Evolutionary conservation across 2,113 vertebrate genomes (phyloP).

Genomic region (Nibea coibor): DNA sequence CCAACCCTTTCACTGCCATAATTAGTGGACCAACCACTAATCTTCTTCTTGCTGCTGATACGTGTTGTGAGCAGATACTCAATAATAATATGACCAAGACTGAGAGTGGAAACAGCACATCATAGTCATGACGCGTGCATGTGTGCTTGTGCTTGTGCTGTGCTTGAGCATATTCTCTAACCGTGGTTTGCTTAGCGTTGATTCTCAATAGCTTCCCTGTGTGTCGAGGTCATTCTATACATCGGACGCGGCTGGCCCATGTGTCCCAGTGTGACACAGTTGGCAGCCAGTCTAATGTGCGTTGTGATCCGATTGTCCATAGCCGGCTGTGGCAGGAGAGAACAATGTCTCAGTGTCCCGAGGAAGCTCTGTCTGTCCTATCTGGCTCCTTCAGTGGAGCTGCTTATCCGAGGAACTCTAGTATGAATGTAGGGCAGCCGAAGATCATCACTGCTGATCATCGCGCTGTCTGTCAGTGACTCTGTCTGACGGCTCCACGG

Average conservation of each 20-base stretch:
- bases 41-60: background rate
- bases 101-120: background rate
- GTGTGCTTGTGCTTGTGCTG: background rate
- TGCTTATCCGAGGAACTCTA: conserved; percentile 57
- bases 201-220: background rate
- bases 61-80: background rate
- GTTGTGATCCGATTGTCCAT: conserved; percentile 48
- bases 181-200: background rate
- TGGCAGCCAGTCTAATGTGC: conserved; percentile 40
- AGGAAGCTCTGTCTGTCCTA: conserved; percentile 43
- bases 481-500: conserved; percentile 6
- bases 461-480: conserved; percentile 14
- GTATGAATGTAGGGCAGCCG: conserved; percentile 57
- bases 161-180: background rate
- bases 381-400: conserved; percentile 41
- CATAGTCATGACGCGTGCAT: conserved; percentile 5
- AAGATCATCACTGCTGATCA: conserved; percentile 57
- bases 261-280: conserved; percentile 29
- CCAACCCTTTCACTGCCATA: background rate
- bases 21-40: too few relatives aligned
- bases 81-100: background rate
- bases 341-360: conserved; percentile 62
- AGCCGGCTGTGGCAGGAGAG: conserved; percentile 27
- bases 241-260: background rate
- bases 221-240: conserved; percentile 1